Evolutionary conservation across 53 echinoderm and acorn worm species (phyloP).

Genomic region (Luidia sarsii): DNA sequence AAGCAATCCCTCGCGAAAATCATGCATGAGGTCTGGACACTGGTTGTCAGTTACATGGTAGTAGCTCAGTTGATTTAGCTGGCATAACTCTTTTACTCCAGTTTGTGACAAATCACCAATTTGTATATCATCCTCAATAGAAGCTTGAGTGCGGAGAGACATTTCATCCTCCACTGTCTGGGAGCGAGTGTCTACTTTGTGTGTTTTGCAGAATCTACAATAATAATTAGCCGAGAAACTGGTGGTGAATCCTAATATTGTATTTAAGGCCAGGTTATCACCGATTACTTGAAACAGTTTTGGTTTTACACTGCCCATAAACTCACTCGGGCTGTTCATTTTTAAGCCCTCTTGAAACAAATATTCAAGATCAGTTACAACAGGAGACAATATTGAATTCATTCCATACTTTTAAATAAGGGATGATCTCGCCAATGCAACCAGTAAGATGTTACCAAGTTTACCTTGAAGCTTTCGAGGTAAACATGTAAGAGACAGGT

Average conservation of each 20-base stretch:
- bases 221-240: conserved; percentile 35
- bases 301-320: neutral
- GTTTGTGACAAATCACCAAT: too few species aligned
- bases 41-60: conserved; percentile 1
- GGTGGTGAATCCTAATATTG: conserved; percentile 13
- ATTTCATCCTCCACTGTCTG: too few species aligned
- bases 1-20: conserved; percentile 48
- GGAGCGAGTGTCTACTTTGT: neutral
- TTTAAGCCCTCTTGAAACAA: conserved; percentile 11
- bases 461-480: neutral
- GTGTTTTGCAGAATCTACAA: conserved; percentile 32
- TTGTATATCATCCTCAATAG: too few species aligned
- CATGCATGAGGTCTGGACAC: conserved; percentile 54
- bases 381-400: conserved; percentile 30
- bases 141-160: too few species aligned
- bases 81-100: too few species aligned
- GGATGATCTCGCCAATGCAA: conserved; percentile 37
- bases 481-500: neutral
- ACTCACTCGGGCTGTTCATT: neutral
- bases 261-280: conserved; percentile 24
- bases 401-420: conserved; percentile 63
- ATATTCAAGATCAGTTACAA: conserved; percentile 50
- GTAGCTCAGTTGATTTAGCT: too few species aligned
- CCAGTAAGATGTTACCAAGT: conserved; percentile 53
- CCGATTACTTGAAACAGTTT: conserved; percentile 32